phyloP scores from a whole-genome alignment of 2,113 vertebrate genomes.

The Hippotragus niger region DNA sequence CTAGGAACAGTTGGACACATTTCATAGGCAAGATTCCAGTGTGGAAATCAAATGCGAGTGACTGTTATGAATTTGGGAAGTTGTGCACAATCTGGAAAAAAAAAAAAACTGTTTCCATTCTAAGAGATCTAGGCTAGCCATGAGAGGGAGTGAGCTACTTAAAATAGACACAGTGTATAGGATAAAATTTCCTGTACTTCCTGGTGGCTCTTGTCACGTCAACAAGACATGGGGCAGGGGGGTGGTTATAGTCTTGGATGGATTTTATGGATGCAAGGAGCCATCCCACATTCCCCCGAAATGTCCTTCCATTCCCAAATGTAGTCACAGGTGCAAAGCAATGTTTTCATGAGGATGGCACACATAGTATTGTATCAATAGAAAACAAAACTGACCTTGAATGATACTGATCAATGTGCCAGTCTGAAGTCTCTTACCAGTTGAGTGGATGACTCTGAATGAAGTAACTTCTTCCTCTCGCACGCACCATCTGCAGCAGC shows the following conservation, averaged over 20 bases:
- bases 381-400: not conserved
- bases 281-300: not conserved
- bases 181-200: not conserved
- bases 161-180: not conserved
- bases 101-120: not conserved
- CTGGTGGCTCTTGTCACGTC: not conserved
- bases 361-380: not conserved
- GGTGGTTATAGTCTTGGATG: not conserved
- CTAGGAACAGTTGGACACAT: constrained; percentile 44
- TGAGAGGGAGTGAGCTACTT: not conserved
- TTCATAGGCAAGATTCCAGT: constrained; percentile 15
- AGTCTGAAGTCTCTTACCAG: not conserved
- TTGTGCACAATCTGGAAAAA: not conserved
- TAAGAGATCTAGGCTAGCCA: not conserved
- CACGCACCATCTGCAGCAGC: not conserved
- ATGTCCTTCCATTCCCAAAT: not conserved
- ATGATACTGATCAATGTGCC: not conserved
- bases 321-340: not conserved
- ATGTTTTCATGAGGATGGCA: not conserved
- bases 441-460: not conserved
- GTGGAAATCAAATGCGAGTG: constrained; percentile 11
- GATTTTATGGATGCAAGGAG: not conserved
- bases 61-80: not conserved
- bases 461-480: not conserved
- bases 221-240: not conserved